Evolutionary conservation across 2,888 invertebrate genomes (phyloP), one percentile per base, ranked within the genome.

Genomic region (Aphidoletes aphidimyza): DNA sequence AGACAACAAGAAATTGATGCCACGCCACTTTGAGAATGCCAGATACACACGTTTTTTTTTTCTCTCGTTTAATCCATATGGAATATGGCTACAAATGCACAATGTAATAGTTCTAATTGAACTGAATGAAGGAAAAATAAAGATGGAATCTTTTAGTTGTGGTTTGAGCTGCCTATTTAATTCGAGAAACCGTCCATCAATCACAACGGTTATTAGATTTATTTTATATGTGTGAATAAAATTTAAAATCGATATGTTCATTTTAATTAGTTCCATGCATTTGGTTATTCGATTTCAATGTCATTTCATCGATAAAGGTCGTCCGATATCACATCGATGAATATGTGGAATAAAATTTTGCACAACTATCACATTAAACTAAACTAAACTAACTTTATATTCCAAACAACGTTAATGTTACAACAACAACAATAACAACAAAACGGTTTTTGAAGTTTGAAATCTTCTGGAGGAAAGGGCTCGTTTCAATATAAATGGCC

Each of bases 171-270:
- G n/a, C n/a, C n/a, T n/a, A n/a, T n/a, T n/a, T n/a, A n/a, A n/a
- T n/a, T n/a, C n/a, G n/a, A n/a, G n/a, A n/a, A n/a, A n/a, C n/a
- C n/a, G n/a, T n/a, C n/a, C n/a, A n/a, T n/a, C n/a, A n/a, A n/a
- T n/a, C n/a, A n/a, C n/a, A n/a, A n/a, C n/a, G 17, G 19, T 19
- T 47, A 19, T 47, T 47, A 47, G 3, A 47, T 11, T 17, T 2
- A 17, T 47, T 6, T 47, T 19, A 2, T 47, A 17, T 17, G 17
- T 11, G 17, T 17, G 47, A 22, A 54, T 54, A 54, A 2, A 17
- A 54, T 54, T 54, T 54, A 54, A 54, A 54, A 54, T 54, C 54
- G 54, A 69, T 69, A 69, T 14, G 14, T 30, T n/a, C n/a, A n/a
- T n/a, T n/a, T n/a, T n/a, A n/a, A 69, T 69, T 69, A 34, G 34